A percentile compares a stretch with the other conserved stretches of the same genome.
Conservation (phyloP, 2,888 invertebrate species). For the Aspidiotus destructor region DNA sequence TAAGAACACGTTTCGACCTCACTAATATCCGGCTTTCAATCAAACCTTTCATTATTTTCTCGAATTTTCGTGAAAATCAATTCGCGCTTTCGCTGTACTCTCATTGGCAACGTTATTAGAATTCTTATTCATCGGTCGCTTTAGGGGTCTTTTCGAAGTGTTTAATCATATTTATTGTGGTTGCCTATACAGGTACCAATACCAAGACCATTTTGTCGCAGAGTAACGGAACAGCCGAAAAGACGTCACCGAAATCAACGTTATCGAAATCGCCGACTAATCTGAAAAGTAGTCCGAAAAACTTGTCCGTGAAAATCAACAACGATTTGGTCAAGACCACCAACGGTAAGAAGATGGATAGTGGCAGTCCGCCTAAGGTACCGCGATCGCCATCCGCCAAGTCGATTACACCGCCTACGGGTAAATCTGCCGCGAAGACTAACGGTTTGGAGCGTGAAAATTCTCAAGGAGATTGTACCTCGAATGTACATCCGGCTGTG, state of each 20-base stretch:
- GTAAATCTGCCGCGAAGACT: conserved; percentile 4
- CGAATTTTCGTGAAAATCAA: too few species aligned
- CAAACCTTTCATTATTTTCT: too few species aligned
- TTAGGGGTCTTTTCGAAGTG: not conserved
- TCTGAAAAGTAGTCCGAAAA: conserved; percentile 14
- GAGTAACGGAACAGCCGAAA: conserved; percentile 19
- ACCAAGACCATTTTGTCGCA: conserved; percentile 15
- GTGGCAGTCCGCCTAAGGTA: conserved; percentile 26
- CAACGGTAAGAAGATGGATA: conserved; percentile 20
- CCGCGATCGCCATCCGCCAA: conserved; percentile 24
- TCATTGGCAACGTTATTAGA: too few species aligned
- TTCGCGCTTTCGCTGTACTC: too few species aligned
- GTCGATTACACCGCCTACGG: conserved; percentile 24
- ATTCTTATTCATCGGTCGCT: too few species aligned
- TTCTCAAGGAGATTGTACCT: conserved; percentile 19
- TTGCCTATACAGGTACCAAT: conserved; percentile 1
- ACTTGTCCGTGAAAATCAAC: not conserved
- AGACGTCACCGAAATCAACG: conserved; percentile 1
- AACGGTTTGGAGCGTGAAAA: conserved; percentile 5
- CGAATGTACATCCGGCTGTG: not conserved
- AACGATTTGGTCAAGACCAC: conserved; percentile 7
- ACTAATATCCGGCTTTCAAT: too few species aligned
- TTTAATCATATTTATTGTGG: not conserved
- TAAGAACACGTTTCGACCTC: too few species aligned
- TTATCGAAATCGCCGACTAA: conserved; percentile 16